Conservation (phyloP, 2,113 vertebrate species). For the Chitala chitala region DNA sequence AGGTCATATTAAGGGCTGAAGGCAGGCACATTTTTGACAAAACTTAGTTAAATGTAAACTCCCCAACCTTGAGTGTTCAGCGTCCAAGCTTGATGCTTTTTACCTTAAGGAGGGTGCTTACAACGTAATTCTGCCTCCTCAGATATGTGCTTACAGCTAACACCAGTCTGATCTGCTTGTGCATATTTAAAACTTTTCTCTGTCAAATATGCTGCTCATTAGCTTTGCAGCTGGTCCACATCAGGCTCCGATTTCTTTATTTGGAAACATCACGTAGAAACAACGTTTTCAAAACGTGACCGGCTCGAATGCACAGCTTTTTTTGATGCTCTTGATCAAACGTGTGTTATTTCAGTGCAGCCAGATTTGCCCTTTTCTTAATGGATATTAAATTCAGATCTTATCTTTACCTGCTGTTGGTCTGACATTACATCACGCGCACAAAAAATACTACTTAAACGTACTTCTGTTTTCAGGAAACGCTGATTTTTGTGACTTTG, state of each 20-base stretch:
- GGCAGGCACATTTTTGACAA: background rate
- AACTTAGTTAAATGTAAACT: background rate
- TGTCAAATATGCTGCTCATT: conserved; percentile 86
- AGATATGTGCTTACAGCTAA: conserved; percentile 96
- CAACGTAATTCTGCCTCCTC: conserved; percentile 90
- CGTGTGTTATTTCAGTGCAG: conserved; percentile 53
- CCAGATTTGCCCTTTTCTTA: conserved; percentile 37
- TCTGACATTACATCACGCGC: conserved; percentile 23
- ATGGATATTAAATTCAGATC: conserved; percentile 46
- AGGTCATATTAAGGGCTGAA: background rate
- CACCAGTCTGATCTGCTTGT: conserved; percentile 93
- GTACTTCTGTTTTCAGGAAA: background rate
- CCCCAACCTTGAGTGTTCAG: background rate
- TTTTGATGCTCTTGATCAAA: conserved; percentile 60
- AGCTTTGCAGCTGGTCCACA: conserved; percentile 92
- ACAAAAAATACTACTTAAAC: conserved; percentile 4
- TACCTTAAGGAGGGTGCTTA: conserved; percentile 71
- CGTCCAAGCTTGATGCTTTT: conserved; percentile 19
- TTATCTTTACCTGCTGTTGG: conserved; percentile 55
- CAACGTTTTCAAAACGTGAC: conserved; percentile 77
- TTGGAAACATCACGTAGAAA: conserved; percentile 84
- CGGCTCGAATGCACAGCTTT: conserved; percentile 67
- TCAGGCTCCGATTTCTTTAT: conserved; percentile 66
- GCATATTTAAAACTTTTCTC: conserved; percentile 93
- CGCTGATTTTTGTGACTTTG: too few species aligned